Conservation (phyloP, 1,140 invertebrate species). For the Philotrypesis tridentata region DNA sequence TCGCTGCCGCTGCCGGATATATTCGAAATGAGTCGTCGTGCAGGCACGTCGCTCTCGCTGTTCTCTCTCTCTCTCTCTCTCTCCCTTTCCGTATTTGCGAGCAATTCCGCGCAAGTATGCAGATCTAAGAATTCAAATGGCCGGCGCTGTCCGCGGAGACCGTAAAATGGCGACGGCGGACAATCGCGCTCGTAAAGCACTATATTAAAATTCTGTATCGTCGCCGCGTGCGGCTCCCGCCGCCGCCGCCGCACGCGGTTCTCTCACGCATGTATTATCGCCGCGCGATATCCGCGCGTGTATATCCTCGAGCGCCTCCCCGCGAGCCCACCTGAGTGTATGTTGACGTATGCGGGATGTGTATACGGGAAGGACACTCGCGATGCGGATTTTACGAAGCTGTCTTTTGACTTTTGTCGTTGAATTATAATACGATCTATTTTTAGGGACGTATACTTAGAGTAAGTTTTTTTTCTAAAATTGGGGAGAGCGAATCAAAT, state of each 20-base stretch:
- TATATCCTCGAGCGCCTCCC: too few relatives aligned
- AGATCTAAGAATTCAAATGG: slow-evolving; percentile 75
- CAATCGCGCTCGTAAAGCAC: slow-evolving; percentile 74
- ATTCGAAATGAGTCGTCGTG: slow-evolving; percentile 58
- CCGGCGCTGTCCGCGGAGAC: slow-evolving; percentile 62
- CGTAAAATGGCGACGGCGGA: slow-evolving; percentile 73
- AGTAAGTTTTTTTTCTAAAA: too few relatives aligned
- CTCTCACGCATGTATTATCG: slow-evolving; percentile 41
- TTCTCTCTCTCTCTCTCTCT: slow-evolving; percentile 29
- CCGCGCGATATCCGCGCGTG: background rate
- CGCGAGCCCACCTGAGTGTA: too few relatives aligned
- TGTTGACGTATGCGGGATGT: too few relatives aligned
- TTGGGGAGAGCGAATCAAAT: too few relatives aligned
- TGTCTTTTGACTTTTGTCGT: slow-evolving; percentile 20
- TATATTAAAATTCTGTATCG: slow-evolving; percentile 75
- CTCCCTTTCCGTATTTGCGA: slow-evolving; percentile 10
- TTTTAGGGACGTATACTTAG: too few relatives aligned
- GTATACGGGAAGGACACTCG: background rate
- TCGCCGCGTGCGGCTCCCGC: too few relatives aligned
- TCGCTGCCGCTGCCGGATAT: slow-evolving; percentile 49
- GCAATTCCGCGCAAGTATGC: slow-evolving; percentile 72
- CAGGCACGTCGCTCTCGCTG: slow-evolving; percentile 33
- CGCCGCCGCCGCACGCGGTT: slow-evolving; percentile 19
- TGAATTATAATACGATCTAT: too few relatives aligned
- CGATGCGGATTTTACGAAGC: too few relatives aligned